A percentile compares a stretch with the other conserved stretches of the same genome.
Conservation (phyloP, 2,888 invertebrate genomes). For the Cabera pusaria region DNA sequence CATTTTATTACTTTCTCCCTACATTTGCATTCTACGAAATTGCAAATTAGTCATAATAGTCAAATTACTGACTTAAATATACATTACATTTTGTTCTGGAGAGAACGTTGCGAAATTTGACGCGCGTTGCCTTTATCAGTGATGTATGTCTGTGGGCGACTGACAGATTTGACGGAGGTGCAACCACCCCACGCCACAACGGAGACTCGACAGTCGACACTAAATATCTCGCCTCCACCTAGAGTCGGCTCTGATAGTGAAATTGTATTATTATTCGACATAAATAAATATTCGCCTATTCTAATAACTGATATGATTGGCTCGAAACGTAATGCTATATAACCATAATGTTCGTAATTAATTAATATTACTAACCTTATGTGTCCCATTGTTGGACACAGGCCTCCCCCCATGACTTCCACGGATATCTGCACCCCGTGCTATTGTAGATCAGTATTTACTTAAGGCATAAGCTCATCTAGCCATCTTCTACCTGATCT, state of each 20-base stretch:
- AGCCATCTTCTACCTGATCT: too few relatives aligned
- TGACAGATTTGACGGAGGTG: constrained; percentile 42
- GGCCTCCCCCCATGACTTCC: too few relatives aligned
- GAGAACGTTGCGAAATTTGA: constrained; percentile 29
- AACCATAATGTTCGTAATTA: too few relatives aligned
- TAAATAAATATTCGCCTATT: constrained; percentile 41
- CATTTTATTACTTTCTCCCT: constrained; percentile 45
- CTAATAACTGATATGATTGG: constrained; percentile 44
- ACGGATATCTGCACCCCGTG: too few relatives aligned
- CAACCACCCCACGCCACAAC: constrained; percentile 50
- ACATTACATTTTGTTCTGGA: constrained; percentile 24
- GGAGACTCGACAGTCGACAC: constrained; percentile 41
- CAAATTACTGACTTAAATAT: constrained; percentile 26
- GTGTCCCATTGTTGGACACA: too few relatives aligned
- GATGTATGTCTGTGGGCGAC: constrained; percentile 43
- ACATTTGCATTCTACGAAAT: constrained; percentile 38
- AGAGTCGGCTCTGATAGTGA: constrained; percentile 51
- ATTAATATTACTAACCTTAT: too few relatives aligned
- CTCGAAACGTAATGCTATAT: too few relatives aligned
- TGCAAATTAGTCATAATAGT: constrained; percentile 29
- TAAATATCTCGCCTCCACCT: constrained; percentile 48
- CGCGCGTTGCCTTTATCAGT: constrained; percentile 27
- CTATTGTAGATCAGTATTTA: too few relatives aligned
- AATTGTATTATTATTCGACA: constrained; percentile 45
- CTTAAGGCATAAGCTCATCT: too few relatives aligned